Conservation (phyloP, 1,140 invertebrate genomes). For the Berghia stephanieae region DNA sequence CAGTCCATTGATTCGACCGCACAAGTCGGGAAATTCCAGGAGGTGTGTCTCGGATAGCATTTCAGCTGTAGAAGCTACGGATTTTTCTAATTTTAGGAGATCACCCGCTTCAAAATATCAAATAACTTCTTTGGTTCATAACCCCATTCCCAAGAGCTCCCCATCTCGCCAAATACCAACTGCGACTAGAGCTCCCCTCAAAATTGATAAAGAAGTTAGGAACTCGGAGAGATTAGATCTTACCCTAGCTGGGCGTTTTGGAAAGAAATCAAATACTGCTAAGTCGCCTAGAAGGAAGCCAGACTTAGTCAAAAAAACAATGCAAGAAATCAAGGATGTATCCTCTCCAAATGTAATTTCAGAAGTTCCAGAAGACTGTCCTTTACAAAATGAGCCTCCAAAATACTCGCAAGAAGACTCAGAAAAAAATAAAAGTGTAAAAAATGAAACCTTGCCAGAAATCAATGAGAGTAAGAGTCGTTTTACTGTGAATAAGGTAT, state of each 20-base stretch:
- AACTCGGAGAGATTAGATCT: constrained; percentile 10
- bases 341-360: no score
- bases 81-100: neutral
- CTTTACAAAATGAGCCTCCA: no score
- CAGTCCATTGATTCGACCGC: constrained; percentile 1
- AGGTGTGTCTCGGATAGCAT: constrained; percentile 28
- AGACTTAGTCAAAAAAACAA: constrained; percentile 10
- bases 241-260: constrained; percentile 5
- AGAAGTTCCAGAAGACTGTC: no score
- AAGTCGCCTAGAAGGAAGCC: constrained; percentile 18
- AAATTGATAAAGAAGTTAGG: constrained; percentile 7
- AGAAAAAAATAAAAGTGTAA: no score
- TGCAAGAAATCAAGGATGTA: constrained; percentile 24
- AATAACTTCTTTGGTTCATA: constrained; percentile 21
- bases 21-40: neutral
- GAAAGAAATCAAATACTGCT: constrained; percentile 3
- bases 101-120: neutral
- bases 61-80: constrained; percentile 19
- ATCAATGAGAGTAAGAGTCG: no score
- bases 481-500: neutral
- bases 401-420: no score
- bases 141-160: constrained; percentile 21
- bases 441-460: no score
- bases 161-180: no score
- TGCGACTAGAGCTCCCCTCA: neutral